phyloP scores from a whole-genome alignment of 2,888 invertebrate genomes.

The Andrena marginata region DNA sequence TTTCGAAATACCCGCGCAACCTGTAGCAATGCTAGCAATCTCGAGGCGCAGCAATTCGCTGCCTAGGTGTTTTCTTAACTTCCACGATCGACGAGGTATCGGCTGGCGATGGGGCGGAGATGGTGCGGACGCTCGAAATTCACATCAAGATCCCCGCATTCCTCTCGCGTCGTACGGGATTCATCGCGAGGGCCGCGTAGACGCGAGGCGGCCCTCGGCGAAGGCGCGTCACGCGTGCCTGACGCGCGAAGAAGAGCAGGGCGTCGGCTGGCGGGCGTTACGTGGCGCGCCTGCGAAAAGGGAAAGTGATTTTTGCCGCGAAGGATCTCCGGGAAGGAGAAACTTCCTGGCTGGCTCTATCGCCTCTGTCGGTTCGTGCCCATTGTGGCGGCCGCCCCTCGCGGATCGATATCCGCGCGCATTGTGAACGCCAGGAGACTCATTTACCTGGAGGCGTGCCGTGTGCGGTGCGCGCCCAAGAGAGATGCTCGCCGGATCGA shows the following conservation, averaged over 20 bases:
- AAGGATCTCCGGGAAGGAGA: slow-evolving; percentile 43
- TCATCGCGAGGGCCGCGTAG: slow-evolving; percentile 43
- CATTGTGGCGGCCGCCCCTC: slow-evolving; percentile 12
- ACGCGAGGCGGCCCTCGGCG: slow-evolving; percentile 9
- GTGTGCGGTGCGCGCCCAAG: slow-evolving; percentile 6
- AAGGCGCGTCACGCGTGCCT: slow-evolving; percentile 51
- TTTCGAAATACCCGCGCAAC: too few species aligned
- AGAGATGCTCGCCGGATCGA: slow-evolving; percentile 19
- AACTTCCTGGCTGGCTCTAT: slow-evolving; percentile 49
- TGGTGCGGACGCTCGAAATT: slow-evolving; percentile 34
- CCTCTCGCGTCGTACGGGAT: slow-evolving; percentile 30
- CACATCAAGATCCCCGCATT: slow-evolving; percentile 23
- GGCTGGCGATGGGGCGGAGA: neutral
- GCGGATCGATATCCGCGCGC: slow-evolving; percentile 58
- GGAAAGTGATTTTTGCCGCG: slow-evolving; percentile 69
- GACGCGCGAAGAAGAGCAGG: slow-evolving; percentile 1
- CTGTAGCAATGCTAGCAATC: neutral
- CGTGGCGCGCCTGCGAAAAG: slow-evolving; percentile 67
- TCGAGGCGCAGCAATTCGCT: slow-evolving; percentile 20
- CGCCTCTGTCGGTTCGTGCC: slow-evolving; percentile 24
- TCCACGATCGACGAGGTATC: neutral
- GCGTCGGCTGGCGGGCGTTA: slow-evolving; percentile 48
- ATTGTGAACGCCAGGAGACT: slow-evolving; percentile 53
- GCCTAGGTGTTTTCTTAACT: neutral
- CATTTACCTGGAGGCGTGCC: slow-evolving; percentile 53